Evolutionary conservation across 2,797 vertebrate species (phyloP), one percentile per base, ranked within the genome.

Genomic region (Myripristis murdjan): DNA sequence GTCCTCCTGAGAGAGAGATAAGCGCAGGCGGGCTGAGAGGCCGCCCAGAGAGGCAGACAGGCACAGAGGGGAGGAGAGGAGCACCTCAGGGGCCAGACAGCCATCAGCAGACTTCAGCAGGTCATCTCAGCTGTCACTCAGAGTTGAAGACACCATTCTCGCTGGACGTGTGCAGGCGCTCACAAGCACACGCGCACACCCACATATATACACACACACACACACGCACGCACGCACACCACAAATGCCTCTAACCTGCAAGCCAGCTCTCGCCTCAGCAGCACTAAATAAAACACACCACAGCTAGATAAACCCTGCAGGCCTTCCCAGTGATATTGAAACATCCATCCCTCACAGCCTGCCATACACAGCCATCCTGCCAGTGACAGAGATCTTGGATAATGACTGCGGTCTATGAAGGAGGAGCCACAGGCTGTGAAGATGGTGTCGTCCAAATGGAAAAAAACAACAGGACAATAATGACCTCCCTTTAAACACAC

Each of bases 121-220:
- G 90, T 91, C 87, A 86, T 90, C 81, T 90, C 78, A 69, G 81
- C 86, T 88, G 88, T 91, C 91, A 89, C 71, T 86, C 87, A 83
- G 64, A 68, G 60, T 81, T 54, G 63, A 73, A 58, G 76, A 82
- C 73, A 26, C 78, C 28, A 26, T 81, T 64, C 64, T 69, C 28
- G 5, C 48, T 26, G 53, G 39, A 60, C 7, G 28, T 61, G 64
- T 51, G 26, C 69, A 48, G n/a, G n/a, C n/a, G n/a, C n/a, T n/a
- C 51, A 60, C 0, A 64, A 46, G 61, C 56, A 37, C 31, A 43
- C 68, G 46, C 47, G 33, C 47, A 41, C 24, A n/a, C 15, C 14
- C 53, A 57, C 31, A 12, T 22, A 41, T 15, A 18, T 76, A 66
- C 57, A 61, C 53, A 84, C 72, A 73, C 49, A 20, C 49, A 6